phyloP scores from a whole-genome alignment of 2,113 vertebrate genomes.

The Glaucomys volans region DNA sequence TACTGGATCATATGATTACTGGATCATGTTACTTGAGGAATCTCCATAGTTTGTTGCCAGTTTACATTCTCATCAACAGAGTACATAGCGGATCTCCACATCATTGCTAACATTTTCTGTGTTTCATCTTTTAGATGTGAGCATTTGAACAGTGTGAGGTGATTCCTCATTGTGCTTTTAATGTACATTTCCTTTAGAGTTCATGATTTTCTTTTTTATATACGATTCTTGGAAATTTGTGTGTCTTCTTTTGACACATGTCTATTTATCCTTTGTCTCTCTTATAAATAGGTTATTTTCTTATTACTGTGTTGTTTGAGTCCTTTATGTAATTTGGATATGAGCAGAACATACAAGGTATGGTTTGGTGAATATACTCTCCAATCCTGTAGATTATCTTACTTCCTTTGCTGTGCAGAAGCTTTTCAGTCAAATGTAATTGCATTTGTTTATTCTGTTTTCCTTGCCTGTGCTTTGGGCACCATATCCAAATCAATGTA shows the following conservation, averaged over 20 bases:
- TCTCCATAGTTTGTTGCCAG: not conserved
- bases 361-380: not conserved
- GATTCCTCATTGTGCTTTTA: not conserved
- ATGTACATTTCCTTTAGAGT: too few relatives aligned
- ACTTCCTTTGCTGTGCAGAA: not conserved
- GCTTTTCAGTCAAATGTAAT: not conserved
- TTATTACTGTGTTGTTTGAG: not conserved
- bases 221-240: not conserved
- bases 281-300: not conserved
- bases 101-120: not conserved
- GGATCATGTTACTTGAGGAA: not conserved
- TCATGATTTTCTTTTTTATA: too few relatives aligned
- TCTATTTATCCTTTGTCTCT: not conserved
- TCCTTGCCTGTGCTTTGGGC: not conserved
- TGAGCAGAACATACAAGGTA: not conserved
- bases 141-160: not conserved
- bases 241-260: not conserved
- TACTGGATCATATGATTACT: too few relatives aligned
- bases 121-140: not conserved
- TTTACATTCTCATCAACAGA: not conserved
- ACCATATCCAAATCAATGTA: not conserved
- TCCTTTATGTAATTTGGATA: not conserved
- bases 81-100: too few relatives aligned
- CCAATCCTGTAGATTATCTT: not conserved
- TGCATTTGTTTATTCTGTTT: not conserved